A percentile compares a stretch with the other conserved stretches of the same genome.
Conservation (phyloP, 35 echinoderm and acorn worm species). For the Heliocidaris tuberculata region DNA sequence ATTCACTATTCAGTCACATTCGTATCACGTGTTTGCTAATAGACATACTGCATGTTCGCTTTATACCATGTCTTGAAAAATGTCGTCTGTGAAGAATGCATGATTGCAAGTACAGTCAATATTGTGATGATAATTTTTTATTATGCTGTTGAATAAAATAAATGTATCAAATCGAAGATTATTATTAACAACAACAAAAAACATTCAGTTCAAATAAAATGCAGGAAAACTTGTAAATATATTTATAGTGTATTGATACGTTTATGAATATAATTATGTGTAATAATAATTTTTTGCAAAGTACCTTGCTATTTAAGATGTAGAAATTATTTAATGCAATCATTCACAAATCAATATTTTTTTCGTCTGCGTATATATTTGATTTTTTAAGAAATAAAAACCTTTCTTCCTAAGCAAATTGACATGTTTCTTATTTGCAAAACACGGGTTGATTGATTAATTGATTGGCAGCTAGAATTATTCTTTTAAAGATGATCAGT, state of each 20-base stretch:
- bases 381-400: background rate
- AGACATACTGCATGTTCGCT: background rate
- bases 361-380: conserved; percentile 5
- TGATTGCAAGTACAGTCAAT: background rate
- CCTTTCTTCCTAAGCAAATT: background rate
- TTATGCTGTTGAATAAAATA: background rate
- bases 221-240: conserved; percentile 4
- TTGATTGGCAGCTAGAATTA: background rate
- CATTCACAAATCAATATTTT: background rate
- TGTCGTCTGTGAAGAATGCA: background rate
- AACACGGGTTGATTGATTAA: background rate
- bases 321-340: conserved; percentile 19
- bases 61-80: background rate
- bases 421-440: background rate
- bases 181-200: background rate
- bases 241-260: background rate
- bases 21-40: background rate
- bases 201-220: background rate
- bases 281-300: background rate
- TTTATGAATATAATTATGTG: background rate
- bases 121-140: background rate
- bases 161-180: background rate
- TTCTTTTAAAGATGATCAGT: too few relatives aligned
- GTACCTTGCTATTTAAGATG: conserved; percentile 11
- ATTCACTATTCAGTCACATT: background rate